A percentile compares a stretch with the other conserved stretches of the same genome.
Conservation (phyloP, 2,797 vertebrate species). For the Hydrocynus forskahlii region DNA sequence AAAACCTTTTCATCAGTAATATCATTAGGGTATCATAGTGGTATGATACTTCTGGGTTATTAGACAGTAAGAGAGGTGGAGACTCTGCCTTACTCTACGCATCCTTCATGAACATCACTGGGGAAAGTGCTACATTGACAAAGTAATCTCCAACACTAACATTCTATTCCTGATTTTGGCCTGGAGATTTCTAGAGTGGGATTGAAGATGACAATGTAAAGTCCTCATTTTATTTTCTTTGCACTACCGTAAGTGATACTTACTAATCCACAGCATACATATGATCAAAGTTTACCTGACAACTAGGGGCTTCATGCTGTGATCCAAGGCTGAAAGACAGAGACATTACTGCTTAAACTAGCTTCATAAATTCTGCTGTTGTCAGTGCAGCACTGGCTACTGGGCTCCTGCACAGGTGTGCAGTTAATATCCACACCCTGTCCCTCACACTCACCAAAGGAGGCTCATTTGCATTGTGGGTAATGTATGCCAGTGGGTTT, state of each 20-base stretch:
- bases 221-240: conserved; percentile 68
- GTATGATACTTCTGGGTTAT: conserved; percentile 79
- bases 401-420: conserved; percentile 30
- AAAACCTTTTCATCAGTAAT: conserved; percentile 77
- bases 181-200: background rate
- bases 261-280: conserved; percentile 65
- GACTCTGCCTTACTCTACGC: conserved; percentile 59
- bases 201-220: background rate
- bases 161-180: conserved; percentile 32
- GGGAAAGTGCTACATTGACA: conserved; percentile 68
- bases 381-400: conserved; percentile 13
- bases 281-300: conserved; percentile 20
- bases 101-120: conserved; percentile 70
- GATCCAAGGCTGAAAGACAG: conserved; percentile 14
- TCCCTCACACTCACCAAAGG: conserved; percentile 19
- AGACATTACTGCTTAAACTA: conserved; percentile 10
- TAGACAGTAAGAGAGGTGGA: conserved; percentile 70
- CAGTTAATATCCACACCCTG: conserved; percentile 37
- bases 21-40: conserved; percentile 76
- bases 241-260: conserved; percentile 63
- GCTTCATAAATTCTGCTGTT: conserved; percentile 24
- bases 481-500: conserved; percentile 55
- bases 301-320: conserved; percentile 2
- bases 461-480: conserved; percentile 52
- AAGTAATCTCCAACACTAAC: conserved; percentile 63